These are phyloP conservation scores for Drosophila antonietae DNA, from an alignment of 2,888 invertebrate genomes.

Conservation along the genomic window DNA sequence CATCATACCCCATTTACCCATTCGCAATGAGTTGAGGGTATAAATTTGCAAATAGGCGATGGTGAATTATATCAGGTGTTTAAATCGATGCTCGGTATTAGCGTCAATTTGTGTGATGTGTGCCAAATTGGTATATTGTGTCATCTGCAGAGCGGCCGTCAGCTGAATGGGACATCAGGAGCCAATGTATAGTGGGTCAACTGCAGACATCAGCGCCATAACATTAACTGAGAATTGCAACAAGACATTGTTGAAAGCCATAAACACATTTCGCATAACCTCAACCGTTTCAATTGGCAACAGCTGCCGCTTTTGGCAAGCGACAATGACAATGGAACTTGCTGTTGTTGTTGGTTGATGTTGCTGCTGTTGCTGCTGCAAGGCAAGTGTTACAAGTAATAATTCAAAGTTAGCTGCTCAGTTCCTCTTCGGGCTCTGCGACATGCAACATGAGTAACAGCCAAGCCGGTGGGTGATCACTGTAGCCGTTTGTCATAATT, in stretches of 20 bases:
- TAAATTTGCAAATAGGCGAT: slow-evolving; percentile 15
- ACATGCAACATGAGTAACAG: slow-evolving; percentile 46
- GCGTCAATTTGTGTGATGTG: slow-evolving; percentile 12
- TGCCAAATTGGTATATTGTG: slow-evolving; percentile 49
- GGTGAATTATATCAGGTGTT: slow-evolving; percentile 26
- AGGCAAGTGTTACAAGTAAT: slow-evolving; percentile 65
- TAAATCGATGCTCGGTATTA: slow-evolving; percentile 38
- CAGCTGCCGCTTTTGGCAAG: slow-evolving; percentile 10
- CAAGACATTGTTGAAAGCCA: slow-evolving; percentile 33
- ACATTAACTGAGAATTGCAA: slow-evolving; percentile 38
- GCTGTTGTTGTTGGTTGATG: slow-evolving; percentile 15
- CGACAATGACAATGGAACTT: slow-evolving; percentile 63
- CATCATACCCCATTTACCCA: neutral
- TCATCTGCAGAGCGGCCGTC: slow-evolving; percentile 42
- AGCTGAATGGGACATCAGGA: slow-evolving; percentile 9
- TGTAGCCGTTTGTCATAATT: slow-evolving; percentile 70
- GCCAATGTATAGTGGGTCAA: slow-evolving; percentile 34
- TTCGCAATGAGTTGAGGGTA: neutral
- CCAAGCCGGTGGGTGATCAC: slow-evolving; percentile 13
- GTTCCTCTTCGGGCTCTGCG: slow-evolving; percentile 52
- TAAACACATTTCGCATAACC: slow-evolving; percentile 35
- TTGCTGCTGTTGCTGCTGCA: slow-evolving; percentile 12
- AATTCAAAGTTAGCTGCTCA: slow-evolving; percentile 50
- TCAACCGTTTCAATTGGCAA: slow-evolving; percentile 32
- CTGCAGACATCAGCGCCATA: slow-evolving; percentile 11